Evolutionary conservation across 2,797 vertebrate species (phyloP).

Genomic region (Helicolenus hilgendorfi): DNA sequence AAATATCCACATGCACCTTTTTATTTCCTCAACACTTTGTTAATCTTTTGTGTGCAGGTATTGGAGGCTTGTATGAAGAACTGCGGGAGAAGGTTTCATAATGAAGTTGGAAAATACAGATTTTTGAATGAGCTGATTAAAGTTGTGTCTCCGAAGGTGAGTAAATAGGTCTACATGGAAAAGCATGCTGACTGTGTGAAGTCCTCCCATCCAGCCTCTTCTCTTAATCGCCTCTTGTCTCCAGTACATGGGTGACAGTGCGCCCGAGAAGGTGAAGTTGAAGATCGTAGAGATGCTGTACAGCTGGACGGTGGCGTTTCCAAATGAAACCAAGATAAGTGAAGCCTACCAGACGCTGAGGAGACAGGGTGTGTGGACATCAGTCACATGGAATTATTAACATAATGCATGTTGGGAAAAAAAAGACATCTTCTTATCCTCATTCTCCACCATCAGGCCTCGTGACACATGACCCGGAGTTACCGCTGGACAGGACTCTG

Average conservation of each 20-base stretch:
- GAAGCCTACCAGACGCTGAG: conserved; percentile 97
- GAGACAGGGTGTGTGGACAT: conserved; percentile 88
- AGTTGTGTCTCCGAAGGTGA: conserved; percentile 97
- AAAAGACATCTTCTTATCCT: not conserved
- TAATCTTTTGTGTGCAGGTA: conserved; percentile 87
- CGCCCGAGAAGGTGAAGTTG: conserved; percentile 95
- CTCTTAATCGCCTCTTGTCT: conserved; percentile 3
- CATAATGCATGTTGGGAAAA: not conserved
- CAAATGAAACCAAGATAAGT: conserved; percentile 95
- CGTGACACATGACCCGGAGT: conserved; percentile 92
- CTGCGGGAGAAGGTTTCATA: conserved; percentile 96
- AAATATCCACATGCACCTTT: not conserved
- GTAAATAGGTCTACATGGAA: conserved; percentile 2
- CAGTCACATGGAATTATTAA: not conserved
- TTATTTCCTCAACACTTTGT: not conserved
- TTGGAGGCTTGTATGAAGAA: conserved; percentile 99
- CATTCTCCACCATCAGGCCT: conserved; percentile 89
- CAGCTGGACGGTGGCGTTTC: conserved; percentile 97
- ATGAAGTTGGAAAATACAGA: conserved; percentile 97
- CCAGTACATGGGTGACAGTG: conserved; percentile 95
- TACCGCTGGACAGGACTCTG: conserved; percentile 95
- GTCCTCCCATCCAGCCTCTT: not conserved
- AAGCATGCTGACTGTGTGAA: not conserved
- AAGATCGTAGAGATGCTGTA: conserved; percentile 97
- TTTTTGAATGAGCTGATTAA: conserved; percentile 98